Conservation (phyloP, 2,113 vertebrate genomes). For the Uropsilus gracilis region DNA sequence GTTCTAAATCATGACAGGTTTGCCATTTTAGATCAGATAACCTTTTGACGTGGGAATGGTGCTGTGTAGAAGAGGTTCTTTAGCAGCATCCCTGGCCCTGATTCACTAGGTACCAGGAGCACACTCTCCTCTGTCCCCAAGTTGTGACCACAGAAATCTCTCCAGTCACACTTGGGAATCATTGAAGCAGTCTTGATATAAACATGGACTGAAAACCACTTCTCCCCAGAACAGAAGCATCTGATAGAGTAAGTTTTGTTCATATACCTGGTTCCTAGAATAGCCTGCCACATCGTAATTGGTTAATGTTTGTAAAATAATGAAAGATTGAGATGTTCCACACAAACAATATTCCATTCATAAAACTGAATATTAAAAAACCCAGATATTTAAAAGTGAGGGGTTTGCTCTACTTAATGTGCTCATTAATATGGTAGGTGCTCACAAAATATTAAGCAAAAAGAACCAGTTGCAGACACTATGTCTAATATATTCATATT, state of each 20-base stretch:
- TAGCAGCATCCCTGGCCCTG: neutral
- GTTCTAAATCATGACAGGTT: neutral
- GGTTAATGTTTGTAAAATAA: neutral
- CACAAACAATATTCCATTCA: neutral
- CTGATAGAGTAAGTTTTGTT: neutral
- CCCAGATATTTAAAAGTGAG: neutral
- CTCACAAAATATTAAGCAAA: slow-evolving; percentile 11
- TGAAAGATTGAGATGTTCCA: neutral
- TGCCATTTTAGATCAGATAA: neutral
- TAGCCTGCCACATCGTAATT: neutral
- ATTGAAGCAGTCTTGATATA: neutral
- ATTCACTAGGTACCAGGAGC: no score
- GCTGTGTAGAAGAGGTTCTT: fast-evolving
- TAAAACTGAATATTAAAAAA: neutral
- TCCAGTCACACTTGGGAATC: neutral
- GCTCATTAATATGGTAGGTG: neutral
- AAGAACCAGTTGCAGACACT: neutral
- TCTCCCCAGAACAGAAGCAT: no score
- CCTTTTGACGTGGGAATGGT: neutral
- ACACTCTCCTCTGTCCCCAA: neutral
- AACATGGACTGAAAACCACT: neutral
- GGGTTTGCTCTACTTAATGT: neutral
- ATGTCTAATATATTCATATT: neutral
- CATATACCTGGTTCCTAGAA: neutral
- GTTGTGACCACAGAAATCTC: neutral